A percentile compares a stretch with the other conserved stretches of the same genome.
Conservation (phyloP, 2,797 vertebrate species). For the Agapornis canus region DNA sequence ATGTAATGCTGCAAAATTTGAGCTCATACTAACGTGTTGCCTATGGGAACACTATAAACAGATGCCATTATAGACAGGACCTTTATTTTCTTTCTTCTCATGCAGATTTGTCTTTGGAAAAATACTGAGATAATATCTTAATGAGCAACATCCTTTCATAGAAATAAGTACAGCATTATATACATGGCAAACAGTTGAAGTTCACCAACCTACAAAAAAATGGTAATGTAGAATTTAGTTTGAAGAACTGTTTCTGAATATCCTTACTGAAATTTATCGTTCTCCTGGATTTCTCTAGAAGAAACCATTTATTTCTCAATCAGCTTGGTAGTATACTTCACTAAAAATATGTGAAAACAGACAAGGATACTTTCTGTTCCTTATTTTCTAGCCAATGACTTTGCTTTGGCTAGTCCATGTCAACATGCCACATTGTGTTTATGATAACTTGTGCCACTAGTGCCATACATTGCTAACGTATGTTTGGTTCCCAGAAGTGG, state of each 20-base stretch:
- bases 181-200: background rate
- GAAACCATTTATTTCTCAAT: background rate
- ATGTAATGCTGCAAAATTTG: background rate
- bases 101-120: background rate
- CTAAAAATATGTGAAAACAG: background rate
- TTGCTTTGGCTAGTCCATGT: background rate
- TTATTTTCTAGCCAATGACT: background rate
- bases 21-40: background rate
- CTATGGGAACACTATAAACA: background rate
- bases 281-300: background rate
- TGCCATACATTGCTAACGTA: background rate
- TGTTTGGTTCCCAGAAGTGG: background rate
- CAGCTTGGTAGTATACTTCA: background rate
- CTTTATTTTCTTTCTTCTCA: background rate
- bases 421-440: background rate
- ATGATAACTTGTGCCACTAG: background rate
- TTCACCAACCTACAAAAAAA: background rate
- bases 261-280: background rate
- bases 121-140: background rate
- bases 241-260: background rate
- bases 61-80: fast-evolving
- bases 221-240: background rate
- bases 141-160: background rate
- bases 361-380: background rate
- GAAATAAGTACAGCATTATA: background rate